Evolutionary conservation across 92 coral and sea anemone genomes (phyloP).

Genomic region (Heteractis magnifica): DNA sequence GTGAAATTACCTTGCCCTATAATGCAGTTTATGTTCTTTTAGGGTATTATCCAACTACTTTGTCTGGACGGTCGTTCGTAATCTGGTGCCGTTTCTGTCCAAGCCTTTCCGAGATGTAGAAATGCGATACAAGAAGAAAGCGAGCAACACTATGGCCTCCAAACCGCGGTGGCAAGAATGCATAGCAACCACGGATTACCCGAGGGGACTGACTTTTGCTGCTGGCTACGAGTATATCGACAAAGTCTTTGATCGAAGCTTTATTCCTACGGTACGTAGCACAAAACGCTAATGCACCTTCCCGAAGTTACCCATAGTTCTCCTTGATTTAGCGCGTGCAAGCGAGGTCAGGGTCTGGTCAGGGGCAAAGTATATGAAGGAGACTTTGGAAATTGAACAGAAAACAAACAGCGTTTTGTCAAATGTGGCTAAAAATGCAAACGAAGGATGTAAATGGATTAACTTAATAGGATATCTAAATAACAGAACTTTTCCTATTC

Average conservation of each 20-base stretch:
- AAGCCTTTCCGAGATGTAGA: conserved; percentile 79
- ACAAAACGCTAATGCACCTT: not conserved
- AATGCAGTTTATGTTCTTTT: not conserved
- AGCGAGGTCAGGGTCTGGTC: no score
- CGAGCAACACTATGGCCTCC: conserved; percentile 41
- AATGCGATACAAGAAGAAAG: conserved; percentile 38
- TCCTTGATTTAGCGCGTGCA: no score
- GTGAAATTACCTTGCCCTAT: not conserved
- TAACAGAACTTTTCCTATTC: no score
- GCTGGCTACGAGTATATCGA: conserved; percentile 67
- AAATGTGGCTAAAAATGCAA: no score
- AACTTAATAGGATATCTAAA: no score
- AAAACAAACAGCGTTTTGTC: no score
- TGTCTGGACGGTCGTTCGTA: conserved; percentile 66
- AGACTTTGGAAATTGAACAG: no score
- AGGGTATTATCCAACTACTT: conserved; percentile 82
- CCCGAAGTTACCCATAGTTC: no score
- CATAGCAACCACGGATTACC: conserved; percentile 42
- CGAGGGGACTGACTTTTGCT: conserved; percentile 68
- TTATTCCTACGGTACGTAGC: conserved; percentile 59
- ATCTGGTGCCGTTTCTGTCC: conserved; percentile 69
- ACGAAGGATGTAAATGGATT: no score
- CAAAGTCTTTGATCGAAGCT: conserved; percentile 54
- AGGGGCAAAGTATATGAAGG: no score
- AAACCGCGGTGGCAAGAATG: conserved; percentile 78